These are phyloP conservation scores for Campoplex nolae DNA, from an alignment of 2,888 invertebrate species.

Conservation along the genomic window DNA sequence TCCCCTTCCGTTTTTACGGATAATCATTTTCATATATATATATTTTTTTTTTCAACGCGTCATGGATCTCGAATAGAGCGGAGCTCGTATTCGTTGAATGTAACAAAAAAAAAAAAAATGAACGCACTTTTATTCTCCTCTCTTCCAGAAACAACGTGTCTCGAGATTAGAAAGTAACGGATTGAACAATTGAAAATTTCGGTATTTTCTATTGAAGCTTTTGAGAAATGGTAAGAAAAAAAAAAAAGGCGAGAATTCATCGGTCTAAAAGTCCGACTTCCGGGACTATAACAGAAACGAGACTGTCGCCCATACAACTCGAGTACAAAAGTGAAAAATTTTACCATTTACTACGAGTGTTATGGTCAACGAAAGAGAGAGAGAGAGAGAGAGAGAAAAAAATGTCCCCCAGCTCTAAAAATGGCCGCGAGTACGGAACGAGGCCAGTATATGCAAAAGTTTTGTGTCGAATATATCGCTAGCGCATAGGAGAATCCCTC, in stretches of 20 bases:
- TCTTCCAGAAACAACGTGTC: background rate
- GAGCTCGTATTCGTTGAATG: background rate
- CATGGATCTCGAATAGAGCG: background rate
- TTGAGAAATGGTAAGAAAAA: background rate
- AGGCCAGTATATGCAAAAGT: slow-evolving; percentile 9
- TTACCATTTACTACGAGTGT: background rate
- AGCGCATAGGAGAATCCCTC: background rate
- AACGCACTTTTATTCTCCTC: background rate
- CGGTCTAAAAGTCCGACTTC: background rate
- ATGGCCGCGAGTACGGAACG: background rate
- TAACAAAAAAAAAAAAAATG: slow-evolving; percentile 1
- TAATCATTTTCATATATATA: slow-evolving; percentile 17
- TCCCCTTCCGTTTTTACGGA: slow-evolving; percentile 18
- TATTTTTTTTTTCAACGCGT: background rate
- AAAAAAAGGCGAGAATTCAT: background rate
- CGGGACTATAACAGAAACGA: slow-evolving; percentile 1
- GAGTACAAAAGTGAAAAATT: background rate
- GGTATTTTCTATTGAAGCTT: background rate
- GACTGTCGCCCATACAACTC: background rate
- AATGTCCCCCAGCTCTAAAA: background rate
- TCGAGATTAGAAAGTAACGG: background rate
- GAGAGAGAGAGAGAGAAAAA: background rate
- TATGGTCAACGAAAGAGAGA: background rate
- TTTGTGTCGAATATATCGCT: background rate
- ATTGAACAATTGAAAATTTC: background rate